A percentile compares a stretch with the other conserved stretches of the same genome.
These are phyloP conservation scores for Nansenia antarctica DNA, from an alignment of 2,113 vertebrate genomes.

Conservation along the genomic window DNA sequence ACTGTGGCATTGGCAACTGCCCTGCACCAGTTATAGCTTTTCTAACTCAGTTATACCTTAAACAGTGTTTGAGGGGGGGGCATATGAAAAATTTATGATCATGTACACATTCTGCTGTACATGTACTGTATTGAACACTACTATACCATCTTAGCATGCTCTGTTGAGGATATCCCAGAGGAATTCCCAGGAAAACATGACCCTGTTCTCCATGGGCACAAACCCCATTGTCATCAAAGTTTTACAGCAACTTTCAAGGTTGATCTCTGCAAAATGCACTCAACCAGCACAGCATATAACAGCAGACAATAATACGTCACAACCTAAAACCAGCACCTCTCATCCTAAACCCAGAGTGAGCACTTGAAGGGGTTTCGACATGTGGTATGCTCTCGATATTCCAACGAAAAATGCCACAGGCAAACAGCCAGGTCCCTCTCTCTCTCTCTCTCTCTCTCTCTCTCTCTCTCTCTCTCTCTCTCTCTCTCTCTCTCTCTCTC, in stretches of 20 bases:
- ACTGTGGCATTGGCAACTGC: too few relatives aligned
- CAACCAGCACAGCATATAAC: neutral
- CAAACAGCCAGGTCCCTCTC: neutral
- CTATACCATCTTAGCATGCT: conserved; percentile 33
- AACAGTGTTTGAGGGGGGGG: too few relatives aligned
- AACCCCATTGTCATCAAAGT: conserved; percentile 59
- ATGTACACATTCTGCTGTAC: neutral
- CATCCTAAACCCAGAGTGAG: conserved; percentile 28
- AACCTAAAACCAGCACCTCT: conserved; percentile 18
- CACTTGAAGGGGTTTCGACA: conserved; percentile 32
- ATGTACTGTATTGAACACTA: conserved; percentile 60
- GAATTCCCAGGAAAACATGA: neutral
- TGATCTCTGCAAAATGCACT: conserved; percentile 30
- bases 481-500: conserved; percentile 9
- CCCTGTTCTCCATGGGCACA: neutral
- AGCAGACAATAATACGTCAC: conserved; percentile 16
- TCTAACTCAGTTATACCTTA: too few relatives aligned
- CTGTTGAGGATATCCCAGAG: neutral
- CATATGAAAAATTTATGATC: neutral
- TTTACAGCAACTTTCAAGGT: conserved; percentile 47
- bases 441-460: neutral
- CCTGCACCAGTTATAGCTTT: too few relatives aligned
- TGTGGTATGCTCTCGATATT: conserved; percentile 48
- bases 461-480: neutral
- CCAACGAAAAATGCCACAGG: conserved; percentile 27